These are phyloP conservation scores for Lochmaea crataegi DNA, from an alignment of 2,888 invertebrate species.

Conservation along the genomic window DNA sequence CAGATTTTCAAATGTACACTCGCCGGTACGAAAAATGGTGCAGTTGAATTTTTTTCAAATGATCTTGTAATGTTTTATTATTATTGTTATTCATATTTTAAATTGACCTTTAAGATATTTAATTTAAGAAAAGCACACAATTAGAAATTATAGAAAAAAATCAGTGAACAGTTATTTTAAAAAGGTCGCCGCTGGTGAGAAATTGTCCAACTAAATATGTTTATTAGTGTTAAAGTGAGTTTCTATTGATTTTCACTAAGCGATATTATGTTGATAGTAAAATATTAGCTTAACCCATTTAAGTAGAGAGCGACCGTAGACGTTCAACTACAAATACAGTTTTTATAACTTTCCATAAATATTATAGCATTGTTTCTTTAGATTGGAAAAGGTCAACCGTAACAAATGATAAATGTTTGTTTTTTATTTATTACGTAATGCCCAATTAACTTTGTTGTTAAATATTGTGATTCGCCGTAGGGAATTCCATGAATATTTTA, in stretches of 20 bases:
- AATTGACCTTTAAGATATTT: no score
- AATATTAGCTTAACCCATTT: background rate
- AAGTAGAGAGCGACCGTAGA: background rate
- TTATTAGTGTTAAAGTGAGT: background rate
- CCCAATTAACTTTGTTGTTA: background rate
- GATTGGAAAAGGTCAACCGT: background rate
- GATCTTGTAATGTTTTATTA: no score
- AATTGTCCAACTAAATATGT: background rate
- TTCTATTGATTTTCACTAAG: slow-evolving; percentile 1
- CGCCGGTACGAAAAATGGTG: no score
- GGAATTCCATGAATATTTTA: background rate
- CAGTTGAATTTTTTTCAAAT: no score
- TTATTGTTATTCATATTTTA: no score
- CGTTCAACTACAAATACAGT: background rate
- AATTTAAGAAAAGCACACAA: no score
- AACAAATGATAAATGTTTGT: slow-evolving; percentile 3
- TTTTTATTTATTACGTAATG: background rate
- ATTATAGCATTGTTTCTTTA: background rate
- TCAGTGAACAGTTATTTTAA: no score
- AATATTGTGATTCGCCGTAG: background rate
- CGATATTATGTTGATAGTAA: background rate
- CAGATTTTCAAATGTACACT: no score
- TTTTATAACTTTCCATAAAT: slow-evolving; percentile 1
- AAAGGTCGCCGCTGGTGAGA: background rate
- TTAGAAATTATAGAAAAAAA: background rate